These are phyloP conservation scores for Amblyopsis rosae DNA, from an alignment of 2,113 vertebrate genomes.

Conservation along the genomic window DNA sequence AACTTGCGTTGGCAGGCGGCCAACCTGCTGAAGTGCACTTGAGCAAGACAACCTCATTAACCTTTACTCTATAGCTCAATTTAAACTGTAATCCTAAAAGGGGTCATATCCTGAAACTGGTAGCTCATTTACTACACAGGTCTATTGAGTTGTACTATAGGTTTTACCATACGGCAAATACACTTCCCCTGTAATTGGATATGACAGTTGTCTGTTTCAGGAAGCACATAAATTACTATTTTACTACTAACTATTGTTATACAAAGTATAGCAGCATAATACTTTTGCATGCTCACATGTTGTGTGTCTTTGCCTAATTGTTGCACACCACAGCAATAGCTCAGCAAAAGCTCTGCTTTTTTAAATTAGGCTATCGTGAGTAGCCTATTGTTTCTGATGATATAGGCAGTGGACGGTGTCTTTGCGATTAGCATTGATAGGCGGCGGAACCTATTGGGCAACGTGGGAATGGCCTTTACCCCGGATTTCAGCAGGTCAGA, in stretches of 20 bases:
- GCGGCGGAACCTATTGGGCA: conserved; percentile 31
- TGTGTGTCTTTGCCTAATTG: too few species aligned
- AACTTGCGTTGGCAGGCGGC: not conserved
- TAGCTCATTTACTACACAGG: not conserved
- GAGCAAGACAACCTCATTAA: not conserved
- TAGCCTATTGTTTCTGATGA: conserved; percentile 4
- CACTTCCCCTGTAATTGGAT: conserved; percentile 45
- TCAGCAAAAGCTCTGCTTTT: too few species aligned
- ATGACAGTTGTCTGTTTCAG: conserved; percentile 26
- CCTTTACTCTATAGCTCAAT: too few species aligned
- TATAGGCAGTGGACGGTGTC: not conserved
- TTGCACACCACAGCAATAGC: too few species aligned
- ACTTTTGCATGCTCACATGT: too few species aligned
- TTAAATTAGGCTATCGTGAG: too few species aligned
- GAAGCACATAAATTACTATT: conserved; percentile 13
- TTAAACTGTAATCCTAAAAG: not conserved
- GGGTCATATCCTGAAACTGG: not conserved
- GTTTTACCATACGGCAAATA: conserved; percentile 14
- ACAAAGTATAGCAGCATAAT: too few species aligned
- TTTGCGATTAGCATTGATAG: conserved; percentile 24
- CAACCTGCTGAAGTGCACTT: not conserved
- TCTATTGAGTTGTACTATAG: conserved; percentile 1
- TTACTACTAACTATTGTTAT: too few species aligned
- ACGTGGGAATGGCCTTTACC: conserved; percentile 67
- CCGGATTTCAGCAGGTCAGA: conserved; percentile 71